phyloP scores from a whole-genome alignment of 2,797 vertebrate genomes.

The Craterocephalus amniculus region DNA sequence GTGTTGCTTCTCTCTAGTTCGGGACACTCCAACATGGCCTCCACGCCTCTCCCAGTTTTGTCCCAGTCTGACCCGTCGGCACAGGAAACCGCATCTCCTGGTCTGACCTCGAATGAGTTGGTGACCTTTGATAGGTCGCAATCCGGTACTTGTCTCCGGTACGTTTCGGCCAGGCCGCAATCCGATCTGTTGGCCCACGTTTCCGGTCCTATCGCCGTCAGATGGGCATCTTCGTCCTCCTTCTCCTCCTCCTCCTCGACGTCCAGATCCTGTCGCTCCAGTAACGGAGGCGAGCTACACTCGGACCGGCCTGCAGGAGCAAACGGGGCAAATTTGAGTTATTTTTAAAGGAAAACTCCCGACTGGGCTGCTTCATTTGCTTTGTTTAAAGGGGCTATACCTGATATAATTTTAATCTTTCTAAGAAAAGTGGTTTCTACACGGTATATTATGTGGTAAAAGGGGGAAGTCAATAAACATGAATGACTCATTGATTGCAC shows the following conservation, averaged over 20 bases:
- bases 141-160: conserved; percentile 32
- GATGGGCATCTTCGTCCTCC: conserved; percentile 18
- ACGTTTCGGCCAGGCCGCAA: conserved; percentile 22
- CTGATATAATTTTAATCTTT: no score
- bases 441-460: no score
- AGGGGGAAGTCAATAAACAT: no score
- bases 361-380: background rate
- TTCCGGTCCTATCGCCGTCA: conserved; percentile 23
- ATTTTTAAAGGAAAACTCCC: conserved; percentile 13
- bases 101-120: conserved; percentile 14
- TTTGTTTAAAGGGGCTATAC: no score
- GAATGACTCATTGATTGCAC: no score
- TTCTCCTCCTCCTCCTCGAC: conserved; percentile 59
- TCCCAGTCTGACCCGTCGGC: conserved; percentile 32
- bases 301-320: conserved; percentile 69
- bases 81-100: conserved; percentile 24
- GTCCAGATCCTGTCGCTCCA: conserved; percentile 72
- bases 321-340: background rate
- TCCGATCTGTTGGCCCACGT: conserved; percentile 41
- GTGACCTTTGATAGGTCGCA: conserved; percentile 56
- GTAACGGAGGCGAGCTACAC: conserved; percentile 70
- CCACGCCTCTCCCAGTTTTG: conserved; percentile 18
- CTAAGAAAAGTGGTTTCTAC: no score
- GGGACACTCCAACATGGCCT: conserved; percentile 26
- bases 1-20: conserved; percentile 27